phyloP scores from a whole-genome alignment of 2,113 vertebrate species.

The Colinus virginianus region DNA sequence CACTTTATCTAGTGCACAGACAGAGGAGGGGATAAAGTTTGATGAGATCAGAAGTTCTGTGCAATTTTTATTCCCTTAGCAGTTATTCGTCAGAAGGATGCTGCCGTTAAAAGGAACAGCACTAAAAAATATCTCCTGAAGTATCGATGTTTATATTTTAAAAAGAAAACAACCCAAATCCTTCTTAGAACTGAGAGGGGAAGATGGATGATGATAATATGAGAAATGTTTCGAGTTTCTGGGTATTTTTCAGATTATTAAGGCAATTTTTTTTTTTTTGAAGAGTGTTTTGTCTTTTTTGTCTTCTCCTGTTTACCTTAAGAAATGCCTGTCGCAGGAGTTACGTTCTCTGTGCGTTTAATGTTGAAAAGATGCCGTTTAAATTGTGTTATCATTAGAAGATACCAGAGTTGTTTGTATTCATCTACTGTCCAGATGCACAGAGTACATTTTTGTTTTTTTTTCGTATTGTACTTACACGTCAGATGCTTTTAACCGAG shows the following conservation, averaged over 20 bases:
- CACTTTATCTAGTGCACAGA: background rate
- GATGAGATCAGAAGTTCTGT: constrained; percentile 33
- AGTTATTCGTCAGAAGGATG: background rate
- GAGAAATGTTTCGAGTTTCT: background rate
- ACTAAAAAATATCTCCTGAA: background rate
- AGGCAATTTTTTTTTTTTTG: background rate
- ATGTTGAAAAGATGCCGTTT: background rate
- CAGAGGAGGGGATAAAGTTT: background rate
- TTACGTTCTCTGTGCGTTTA: background rate
- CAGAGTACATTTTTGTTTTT: background rate
- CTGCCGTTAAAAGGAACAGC: background rate
- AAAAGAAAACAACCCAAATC: background rate
- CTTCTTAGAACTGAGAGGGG: background rate
- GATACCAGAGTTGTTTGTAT: background rate
- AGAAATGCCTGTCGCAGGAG: background rate
- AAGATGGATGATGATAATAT: background rate
- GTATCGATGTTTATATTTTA: background rate
- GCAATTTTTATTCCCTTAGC: background rate
- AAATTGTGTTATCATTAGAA: background rate
- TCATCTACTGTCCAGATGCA: background rate
- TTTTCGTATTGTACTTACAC: background rate
- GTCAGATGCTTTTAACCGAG: constrained; percentile 8
- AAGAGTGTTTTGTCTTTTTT: background rate
- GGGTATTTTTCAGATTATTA: background rate
- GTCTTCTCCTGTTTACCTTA: background rate